Percentiles rank a stretch among this genome's conserved stretches.
phyloP scores from a whole-genome alignment of 1,140 invertebrate genomes.

The Paracyclopina nana region DNA sequence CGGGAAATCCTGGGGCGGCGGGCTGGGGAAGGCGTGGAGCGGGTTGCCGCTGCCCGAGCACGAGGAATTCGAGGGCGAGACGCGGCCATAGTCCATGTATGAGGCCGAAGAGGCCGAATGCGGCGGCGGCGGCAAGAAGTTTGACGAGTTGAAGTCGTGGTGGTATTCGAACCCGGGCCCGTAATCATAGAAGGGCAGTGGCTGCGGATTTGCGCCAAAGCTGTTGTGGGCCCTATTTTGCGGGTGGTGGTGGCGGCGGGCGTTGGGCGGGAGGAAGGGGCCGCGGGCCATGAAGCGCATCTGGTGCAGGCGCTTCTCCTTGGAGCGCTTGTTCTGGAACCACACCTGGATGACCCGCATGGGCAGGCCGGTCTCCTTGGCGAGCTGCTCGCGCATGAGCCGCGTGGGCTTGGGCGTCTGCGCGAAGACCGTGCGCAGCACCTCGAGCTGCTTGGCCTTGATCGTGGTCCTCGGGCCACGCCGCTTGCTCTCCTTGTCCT shows the following conservation, averaged over 20 bases:
- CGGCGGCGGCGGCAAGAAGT: too few species aligned
- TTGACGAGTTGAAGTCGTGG: neutral
- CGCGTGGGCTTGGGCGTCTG: conserved; percentile 95
- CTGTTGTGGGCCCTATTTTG: neutral
- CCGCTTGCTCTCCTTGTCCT: conserved; percentile 39
- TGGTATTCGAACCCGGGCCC: neutral
- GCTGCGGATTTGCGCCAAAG: neutral
- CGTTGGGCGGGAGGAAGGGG: conserved; percentile 31
- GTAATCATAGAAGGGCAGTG: neutral
- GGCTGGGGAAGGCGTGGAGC: neutral
- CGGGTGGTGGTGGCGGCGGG: neutral
- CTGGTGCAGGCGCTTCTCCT: conserved; percentile 42
- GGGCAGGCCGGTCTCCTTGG: conserved; percentile 90
- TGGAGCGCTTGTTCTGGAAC: conserved; percentile 36
- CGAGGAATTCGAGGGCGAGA: neutral
- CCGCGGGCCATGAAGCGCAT: conserved; percentile 72
- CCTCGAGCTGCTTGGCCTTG: conserved; percentile 92
- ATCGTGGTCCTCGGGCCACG: conserved; percentile 91
- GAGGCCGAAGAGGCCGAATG: too few species aligned
- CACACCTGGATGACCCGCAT: conserved; percentile 98
- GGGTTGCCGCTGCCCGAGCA: neutral
- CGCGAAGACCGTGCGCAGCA: conserved; percentile 85
- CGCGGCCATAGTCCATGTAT: neutral
- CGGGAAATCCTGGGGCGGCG: neutral
- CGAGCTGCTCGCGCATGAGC: conserved; percentile 92